phyloP scores from a whole-genome alignment of 2,888 invertebrate species.

The Oscheius sp. region DNA sequence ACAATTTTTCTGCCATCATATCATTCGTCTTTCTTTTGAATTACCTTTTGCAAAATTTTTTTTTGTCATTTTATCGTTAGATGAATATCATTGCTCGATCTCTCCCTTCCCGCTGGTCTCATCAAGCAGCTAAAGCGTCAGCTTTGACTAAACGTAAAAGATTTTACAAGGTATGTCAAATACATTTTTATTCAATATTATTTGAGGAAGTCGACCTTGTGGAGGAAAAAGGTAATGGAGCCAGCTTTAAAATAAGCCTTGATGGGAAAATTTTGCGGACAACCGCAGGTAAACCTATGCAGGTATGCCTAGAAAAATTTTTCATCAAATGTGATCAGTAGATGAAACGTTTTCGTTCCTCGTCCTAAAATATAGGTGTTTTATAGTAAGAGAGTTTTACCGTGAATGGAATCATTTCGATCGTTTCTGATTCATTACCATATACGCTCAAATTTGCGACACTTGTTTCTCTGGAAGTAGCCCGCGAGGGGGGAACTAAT shows the following conservation, averaged over 20 bases:
- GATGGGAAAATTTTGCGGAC: constrained; percentile 66
- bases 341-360: constrained; percentile 35
- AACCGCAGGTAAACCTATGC: constrained; percentile 57
- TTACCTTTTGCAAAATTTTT: not conserved
- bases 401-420: constrained; percentile 24
- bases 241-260: constrained; percentile 54
- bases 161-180: constrained; percentile 53
- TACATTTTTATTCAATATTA: constrained; percentile 1
- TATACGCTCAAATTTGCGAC: constrained; percentile 19
- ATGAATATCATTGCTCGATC: constrained; percentile 13
- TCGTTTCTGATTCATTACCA: constrained; percentile 1
- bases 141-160: constrained; percentile 50
- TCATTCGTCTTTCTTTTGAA: not conserved
- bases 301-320: constrained; percentile 47
- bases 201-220: constrained; percentile 55
- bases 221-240: constrained; percentile 44
- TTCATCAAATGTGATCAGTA: constrained; percentile 3
- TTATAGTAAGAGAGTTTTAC: not conserved
- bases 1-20: not conserved
- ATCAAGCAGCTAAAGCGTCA: constrained; percentile 41
- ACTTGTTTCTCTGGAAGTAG: constrained; percentile 29
- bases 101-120: constrained; percentile 21
- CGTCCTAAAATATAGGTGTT: constrained; percentile 9
- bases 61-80: not conserved
- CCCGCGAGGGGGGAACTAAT: constrained; percentile 22